Evolutionary conservation across 1,140 invertebrate genomes (phyloP), one percentile per base, ranked within the genome.

Genomic region (Papilio dardanus): DNA sequence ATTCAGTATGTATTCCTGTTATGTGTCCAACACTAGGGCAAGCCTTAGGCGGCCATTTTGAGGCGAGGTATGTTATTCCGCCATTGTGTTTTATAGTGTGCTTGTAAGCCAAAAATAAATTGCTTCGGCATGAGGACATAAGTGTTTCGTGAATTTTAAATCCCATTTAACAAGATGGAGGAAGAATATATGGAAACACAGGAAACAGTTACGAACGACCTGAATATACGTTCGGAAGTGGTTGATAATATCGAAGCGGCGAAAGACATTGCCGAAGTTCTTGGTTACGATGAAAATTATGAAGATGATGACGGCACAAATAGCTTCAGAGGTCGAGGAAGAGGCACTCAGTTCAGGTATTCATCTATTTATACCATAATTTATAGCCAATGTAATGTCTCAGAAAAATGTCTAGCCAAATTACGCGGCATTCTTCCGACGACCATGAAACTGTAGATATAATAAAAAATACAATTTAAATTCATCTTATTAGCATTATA

Each of bases 311-410:
- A 90, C 10, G 87, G 87, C 3, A 85, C 87, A 12, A 90, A 91
- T 69, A 88, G 87, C 75, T 91, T 88, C 67, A 79, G 90, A n/a
- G 86, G 94, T 76, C 88, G 94, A 79, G 94, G 94, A 76, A 91
- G 95, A 74, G 91, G 95, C 71, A 93, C 93, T 76, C 94, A 93
- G 40, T 96, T 95, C 86, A 95, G 95, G 93, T 96, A 81, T 77
- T 10, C 54, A 24, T 10, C 10, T n/a, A n/a, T n/a, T 7, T 10
- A 2, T 14, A 62, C 14, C 24, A 28, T 30, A 14, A 14, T 28
- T 14, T 54, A n/a, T 14, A 24, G 8, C n/a, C 5, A n/a, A 46
- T 46, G 12, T 46, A 1, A 21, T 14, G 24, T 4, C 12, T 14
- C 2, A 28, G 10, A 62, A 62, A 30, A 28, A 30, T 28, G 24